A percentile compares a stretch with the other conserved stretches of the same genome.
Conservation (phyloP, 2,113 vertebrate genomes). For the Numida meleagris region DNA sequence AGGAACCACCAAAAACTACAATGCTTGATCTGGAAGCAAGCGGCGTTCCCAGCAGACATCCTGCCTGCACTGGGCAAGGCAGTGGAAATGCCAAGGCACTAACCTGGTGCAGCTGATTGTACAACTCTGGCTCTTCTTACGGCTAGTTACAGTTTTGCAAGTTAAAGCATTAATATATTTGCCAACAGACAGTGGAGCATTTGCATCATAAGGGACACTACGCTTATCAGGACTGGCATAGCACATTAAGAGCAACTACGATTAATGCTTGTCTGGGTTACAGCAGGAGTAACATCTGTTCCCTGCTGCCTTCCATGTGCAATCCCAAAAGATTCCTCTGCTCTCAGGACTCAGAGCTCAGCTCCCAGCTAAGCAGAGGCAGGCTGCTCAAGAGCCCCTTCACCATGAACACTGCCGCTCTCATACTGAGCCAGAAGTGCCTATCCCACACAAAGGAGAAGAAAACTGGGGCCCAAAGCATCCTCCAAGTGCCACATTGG, state of each 20-base stretch:
- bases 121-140: neutral
- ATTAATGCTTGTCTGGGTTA: neutral
- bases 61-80: neutral
- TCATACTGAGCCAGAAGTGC: neutral
- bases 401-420: neutral
- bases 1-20: neutral
- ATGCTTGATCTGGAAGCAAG: neutral
- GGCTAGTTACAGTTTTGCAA: neutral
- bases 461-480: neutral
- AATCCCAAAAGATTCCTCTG: neutral
- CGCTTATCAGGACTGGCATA: accelerated
- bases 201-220: neutral
- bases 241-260: neutral
- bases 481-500: neutral
- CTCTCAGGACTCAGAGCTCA: neutral
- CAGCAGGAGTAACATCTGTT: neutral
- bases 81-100: neutral
- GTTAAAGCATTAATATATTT: neutral
- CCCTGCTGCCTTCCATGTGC: neutral
- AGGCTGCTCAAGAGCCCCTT: conserved; percentile 1
- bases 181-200: neutral
- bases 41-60: neutral
- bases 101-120: accelerated
- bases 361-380: neutral
- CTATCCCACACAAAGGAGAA: neutral